phyloP scores from a whole-genome alignment of 2,888 invertebrate species.

The Erebia palarica region DNA sequence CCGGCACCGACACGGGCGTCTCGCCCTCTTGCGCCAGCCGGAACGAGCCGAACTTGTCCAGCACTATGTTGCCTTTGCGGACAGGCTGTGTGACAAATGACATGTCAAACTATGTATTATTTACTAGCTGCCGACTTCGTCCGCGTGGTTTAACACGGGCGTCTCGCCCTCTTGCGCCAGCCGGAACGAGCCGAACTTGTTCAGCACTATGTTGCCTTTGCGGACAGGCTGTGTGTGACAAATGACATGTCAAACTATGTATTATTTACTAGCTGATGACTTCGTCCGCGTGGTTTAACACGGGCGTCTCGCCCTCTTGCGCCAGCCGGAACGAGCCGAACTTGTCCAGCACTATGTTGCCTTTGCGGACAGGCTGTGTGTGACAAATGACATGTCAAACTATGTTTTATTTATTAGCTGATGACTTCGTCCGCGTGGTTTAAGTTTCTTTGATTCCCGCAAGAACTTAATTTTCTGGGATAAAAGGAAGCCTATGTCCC shows the following conservation, averaged over 20 bases:
- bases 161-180: constrained; percentile 83
- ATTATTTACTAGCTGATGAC: too few relatives aligned
- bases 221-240: constrained; percentile 66
- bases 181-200: constrained; percentile 88
- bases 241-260: not conserved
- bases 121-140: too few relatives aligned
- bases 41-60: constrained; percentile 89
- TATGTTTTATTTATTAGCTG: too few relatives aligned
- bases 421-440: too few relatives aligned
- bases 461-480: too few relatives aligned
- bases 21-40: constrained; percentile 84
- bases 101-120: too few relatives aligned
- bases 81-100: constrained; percentile 53
- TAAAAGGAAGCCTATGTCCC: too few relatives aligned
- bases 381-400: not conserved
- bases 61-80: constrained; percentile 83
- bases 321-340: constrained; percentile 88
- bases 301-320: constrained; percentile 78
- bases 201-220: constrained; percentile 84
- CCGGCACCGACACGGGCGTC: constrained; percentile 73
- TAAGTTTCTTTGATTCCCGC: too few relatives aligned
- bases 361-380: constrained; percentile 74
- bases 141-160: too few relatives aligned
- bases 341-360: constrained; percentile 86
- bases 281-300: too few relatives aligned